phyloP scores from a whole-genome alignment of 2,113 vertebrate species.

The Limanda limanda region DNA sequence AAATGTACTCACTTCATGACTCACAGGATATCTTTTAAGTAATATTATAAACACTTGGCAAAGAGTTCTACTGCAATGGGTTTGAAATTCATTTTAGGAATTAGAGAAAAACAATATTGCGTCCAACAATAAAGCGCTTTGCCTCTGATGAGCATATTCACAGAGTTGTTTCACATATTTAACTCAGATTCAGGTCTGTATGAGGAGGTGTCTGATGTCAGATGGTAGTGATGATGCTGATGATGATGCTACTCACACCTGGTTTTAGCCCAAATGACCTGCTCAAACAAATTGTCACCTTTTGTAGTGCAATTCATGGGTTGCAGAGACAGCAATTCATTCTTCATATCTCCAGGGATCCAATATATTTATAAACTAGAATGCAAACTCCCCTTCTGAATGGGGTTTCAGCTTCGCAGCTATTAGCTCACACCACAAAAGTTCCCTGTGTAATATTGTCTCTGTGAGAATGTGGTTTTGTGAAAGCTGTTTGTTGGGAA shows the following conservation, averaged over 20 bases:
- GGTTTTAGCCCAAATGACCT: background rate
- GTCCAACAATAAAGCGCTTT: slow-evolving; percentile 18
- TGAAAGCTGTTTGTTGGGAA: no score
- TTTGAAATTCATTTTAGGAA: slow-evolving; percentile 53
- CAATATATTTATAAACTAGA: no score
- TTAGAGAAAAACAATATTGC: slow-evolving; percentile 21
- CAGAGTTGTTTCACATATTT: slow-evolving; percentile 20
- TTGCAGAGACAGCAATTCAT: background rate
- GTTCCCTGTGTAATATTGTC: no score
- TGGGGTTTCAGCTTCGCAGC: no score
- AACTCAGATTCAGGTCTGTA: slow-evolving; percentile 18
- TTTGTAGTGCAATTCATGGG: background rate
- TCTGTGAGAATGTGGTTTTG: no score
- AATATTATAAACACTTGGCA: slow-evolving; percentile 61
- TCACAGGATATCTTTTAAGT: slow-evolving; percentile 67
- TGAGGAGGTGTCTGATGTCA: background rate
- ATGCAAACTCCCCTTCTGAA: no score
- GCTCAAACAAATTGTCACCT: background rate
- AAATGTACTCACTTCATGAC: slow-evolving; percentile 66
- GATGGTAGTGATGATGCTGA: background rate
- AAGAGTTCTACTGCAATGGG: slow-evolving; percentile 16
- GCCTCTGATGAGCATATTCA: slow-evolving; percentile 8
- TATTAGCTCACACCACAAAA: no score
- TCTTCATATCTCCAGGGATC: background rate
- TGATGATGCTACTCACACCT: background rate